phyloP scores from a whole-genome alignment of 2,113 vertebrate genomes.

The Chaetodon auriga region DNA sequence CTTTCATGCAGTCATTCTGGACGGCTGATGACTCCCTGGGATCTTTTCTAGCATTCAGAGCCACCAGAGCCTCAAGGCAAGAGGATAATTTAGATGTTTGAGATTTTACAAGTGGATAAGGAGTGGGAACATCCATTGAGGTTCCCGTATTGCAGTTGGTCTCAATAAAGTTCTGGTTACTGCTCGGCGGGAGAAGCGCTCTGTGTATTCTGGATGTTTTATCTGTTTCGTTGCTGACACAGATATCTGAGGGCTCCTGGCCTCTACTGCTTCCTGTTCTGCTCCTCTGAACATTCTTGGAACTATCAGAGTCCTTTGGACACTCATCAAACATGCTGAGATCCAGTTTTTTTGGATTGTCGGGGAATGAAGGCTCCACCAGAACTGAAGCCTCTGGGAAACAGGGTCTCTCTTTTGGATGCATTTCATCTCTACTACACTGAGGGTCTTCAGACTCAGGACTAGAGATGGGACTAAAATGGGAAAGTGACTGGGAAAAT shows the following conservation, averaged over 20 bases:
- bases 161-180: slow-evolving; percentile 79
- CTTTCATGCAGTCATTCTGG: slow-evolving; percentile 86
- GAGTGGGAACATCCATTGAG: slow-evolving; percentile 60
- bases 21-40: slow-evolving; percentile 81
- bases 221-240: slow-evolving; percentile 77
- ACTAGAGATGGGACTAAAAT: slow-evolving; percentile 94
- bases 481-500: slow-evolving; percentile 89
- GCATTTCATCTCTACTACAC: slow-evolving; percentile 81
- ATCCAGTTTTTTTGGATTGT: slow-evolving; percentile 84
- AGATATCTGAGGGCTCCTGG: slow-evolving; percentile 62
- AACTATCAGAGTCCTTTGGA: slow-evolving; percentile 85
- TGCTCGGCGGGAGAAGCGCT: slow-evolving; percentile 75
- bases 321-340: slow-evolving; percentile 89
- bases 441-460: slow-evolving; percentile 89
- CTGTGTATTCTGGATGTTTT: slow-evolving; percentile 77
- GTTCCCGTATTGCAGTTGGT: slow-evolving; percentile 75
- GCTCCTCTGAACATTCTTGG: slow-evolving; percentile 59
- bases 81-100: slow-evolving; percentile 91
- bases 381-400: slow-evolving; percentile 86
- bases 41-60: slow-evolving; percentile 92
- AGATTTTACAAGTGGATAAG: slow-evolving; percentile 87
- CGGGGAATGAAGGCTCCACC: slow-evolving; percentile 82
- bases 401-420: slow-evolving; percentile 86
- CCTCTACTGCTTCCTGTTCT: slow-evolving; percentile 69
- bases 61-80: slow-evolving; percentile 93